phyloP scores from a whole-genome alignment of 2,888 invertebrate genomes.

The Ochlodes sylvanus region DNA sequence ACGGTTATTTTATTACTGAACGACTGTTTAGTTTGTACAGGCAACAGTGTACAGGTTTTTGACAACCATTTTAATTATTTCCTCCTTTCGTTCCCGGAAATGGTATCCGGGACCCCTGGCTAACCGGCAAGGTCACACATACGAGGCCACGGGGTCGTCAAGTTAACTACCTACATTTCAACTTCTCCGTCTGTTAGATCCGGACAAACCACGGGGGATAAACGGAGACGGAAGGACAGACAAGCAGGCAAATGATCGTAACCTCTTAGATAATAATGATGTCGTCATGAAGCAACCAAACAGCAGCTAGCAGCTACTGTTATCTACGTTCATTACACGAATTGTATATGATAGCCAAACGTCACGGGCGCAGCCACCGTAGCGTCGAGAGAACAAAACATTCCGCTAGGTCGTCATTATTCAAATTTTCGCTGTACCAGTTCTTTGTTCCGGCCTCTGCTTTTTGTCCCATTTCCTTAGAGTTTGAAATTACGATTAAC shows the following conservation, averaged over 20 bases:
- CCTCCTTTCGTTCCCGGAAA: too few species aligned
- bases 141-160: too few species aligned
- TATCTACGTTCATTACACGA: neutral
- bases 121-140: too few species aligned
- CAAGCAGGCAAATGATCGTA: too few species aligned
- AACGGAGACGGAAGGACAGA: too few species aligned
- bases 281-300: neutral
- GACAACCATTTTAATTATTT: too few species aligned
- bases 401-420: conserved; percentile 83
- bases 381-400: conserved; percentile 75
- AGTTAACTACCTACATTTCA: too few species aligned
- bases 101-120: too few species aligned
- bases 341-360: conserved; percentile 48
- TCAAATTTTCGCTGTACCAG: conserved; percentile 83
- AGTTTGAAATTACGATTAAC: conserved; percentile 82
- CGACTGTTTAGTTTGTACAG: conserved; percentile 54
- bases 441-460: conserved; percentile 82
- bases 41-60: conserved; percentile 34
- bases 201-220: too few species aligned
- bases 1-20: conserved; percentile 25
- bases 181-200: too few species aligned
- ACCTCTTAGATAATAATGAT: too few species aligned
- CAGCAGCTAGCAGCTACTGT: neutral
- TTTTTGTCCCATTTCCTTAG: conserved; percentile 78
- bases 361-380: conserved; percentile 69